Evolutionary conservation across 2,888 invertebrate species (phyloP).

Genomic region (Xanthia icteritia): DNA sequence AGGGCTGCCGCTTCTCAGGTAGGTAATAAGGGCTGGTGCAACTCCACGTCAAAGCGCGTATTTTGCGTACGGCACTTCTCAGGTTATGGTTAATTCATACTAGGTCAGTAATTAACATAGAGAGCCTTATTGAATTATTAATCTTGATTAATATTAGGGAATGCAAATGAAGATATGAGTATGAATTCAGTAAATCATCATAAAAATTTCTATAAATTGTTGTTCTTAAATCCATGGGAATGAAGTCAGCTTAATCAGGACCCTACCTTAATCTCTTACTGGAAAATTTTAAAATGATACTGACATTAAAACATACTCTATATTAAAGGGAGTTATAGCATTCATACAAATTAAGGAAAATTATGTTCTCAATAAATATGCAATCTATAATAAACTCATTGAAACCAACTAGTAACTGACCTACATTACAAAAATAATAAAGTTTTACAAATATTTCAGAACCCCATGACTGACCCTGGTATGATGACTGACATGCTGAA

Average conservation of each 20-base stretch:
- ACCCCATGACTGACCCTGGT: conserved; percentile 98
- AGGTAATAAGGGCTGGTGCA: conserved; percentile 5
- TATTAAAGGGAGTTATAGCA: too few species aligned
- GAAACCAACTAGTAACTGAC: neutral
- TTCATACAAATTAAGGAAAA: conserved; percentile 2
- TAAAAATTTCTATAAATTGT: neutral
- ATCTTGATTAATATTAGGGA: too few species aligned
- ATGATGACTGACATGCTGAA: conserved; percentile 99
- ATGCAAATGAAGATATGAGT: neutral
- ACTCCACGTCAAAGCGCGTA: neutral
- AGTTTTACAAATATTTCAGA: conserved; percentile 84
- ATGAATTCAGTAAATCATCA: neutral
- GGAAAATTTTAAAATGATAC: neutral
- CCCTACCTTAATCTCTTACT: neutral
- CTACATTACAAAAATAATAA: neutral
- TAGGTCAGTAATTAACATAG: neutral
- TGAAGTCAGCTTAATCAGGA: neutral
- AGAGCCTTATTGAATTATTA: neutral
- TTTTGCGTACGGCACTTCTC: conserved; percentile 89
- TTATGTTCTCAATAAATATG: neutral
- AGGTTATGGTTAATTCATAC: conserved; percentile 75
- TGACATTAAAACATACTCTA: neutral
- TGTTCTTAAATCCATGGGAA: neutral
- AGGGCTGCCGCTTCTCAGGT: conserved; percentile 94
- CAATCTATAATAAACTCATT: neutral